Evolutionary conservation across 2,888 invertebrate genomes (phyloP), one percentile per base, ranked within the genome.

Genomic region (Tachina lurida): DNA sequence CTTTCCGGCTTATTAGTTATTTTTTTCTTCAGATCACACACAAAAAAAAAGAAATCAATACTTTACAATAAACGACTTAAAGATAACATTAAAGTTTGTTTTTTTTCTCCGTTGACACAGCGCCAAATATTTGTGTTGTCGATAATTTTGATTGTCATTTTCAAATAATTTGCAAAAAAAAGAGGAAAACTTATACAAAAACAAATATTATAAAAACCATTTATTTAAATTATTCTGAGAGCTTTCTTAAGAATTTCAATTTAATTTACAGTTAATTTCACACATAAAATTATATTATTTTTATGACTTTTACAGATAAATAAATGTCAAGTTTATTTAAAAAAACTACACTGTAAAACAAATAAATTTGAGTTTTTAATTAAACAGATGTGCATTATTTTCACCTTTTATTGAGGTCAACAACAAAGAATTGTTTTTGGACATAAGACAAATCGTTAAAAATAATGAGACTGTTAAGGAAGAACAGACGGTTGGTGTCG

Each of bases 1-100:
- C 81, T 75, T 85, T 85, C 85, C 85, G 81, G 85, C 60, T 70
- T 81, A 45, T 73, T 79, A 75, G 77, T 56, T 68, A 39, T 19
- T 58, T 54, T 58, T 43, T 60, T 67, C 43, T 41, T 68, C 19
- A 65, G 63, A 63, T 62, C 63, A 43, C 12, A 19, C 43, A 60
- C 45, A 56, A 43, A 65, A 79, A 43, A n/a, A 31, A 31, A n/a
- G n/a, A n/a, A n/a, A n/a, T n/a, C 31, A 31, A 31, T 31, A 76
- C 15, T 65, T 79, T 76, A 39, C 67, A 67, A 58, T 56, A 67
- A 73, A 49, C 19, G 49, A 58, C 41, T 80, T 47, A 52, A 63
- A 58, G 31, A 56, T 49, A 58, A 60, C 17, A 49, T 74, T 67
- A 74, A 63, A 65, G 39, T 49, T 10, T 15, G 1, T 13, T 12